A percentile compares a stretch with the other conserved stretches of the same genome.
These are phyloP conservation scores for Urocyon cinereoargenteus DNA, from an alignment of 2,797 vertebrate genomes.

Conservation along the genomic window DNA sequence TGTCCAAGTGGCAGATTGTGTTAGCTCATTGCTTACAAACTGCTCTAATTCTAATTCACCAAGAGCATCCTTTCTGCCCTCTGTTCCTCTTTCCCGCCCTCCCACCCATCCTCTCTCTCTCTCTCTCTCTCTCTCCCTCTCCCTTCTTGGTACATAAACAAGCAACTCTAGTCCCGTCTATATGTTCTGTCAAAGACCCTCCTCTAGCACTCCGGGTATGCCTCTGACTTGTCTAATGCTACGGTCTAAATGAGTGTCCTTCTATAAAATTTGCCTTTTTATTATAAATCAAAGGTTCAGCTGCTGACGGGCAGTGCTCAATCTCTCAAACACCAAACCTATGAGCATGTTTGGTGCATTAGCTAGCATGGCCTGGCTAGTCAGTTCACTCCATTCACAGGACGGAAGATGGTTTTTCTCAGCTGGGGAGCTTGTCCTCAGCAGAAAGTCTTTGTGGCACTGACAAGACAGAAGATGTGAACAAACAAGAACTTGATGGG, in stretches of 20 bases:
- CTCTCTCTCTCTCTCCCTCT: fast-evolving
- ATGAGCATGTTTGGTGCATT: background rate
- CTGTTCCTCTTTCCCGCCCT: background rate
- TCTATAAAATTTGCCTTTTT: background rate
- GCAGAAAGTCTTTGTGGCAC: background rate
- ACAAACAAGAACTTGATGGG: background rate
- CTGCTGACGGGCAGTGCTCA: background rate
- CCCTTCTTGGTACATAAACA: background rate
- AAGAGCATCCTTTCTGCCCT: too few relatives aligned
- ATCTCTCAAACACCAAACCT: background rate
- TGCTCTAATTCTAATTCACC: background rate
- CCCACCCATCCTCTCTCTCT: too few relatives aligned
- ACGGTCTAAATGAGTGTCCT: background rate
- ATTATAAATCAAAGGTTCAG: background rate
- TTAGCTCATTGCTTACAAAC: background rate
- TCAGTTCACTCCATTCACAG: background rate
- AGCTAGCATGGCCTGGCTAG: background rate
- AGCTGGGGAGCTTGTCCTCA: background rate
- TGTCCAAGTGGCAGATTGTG: background rate
- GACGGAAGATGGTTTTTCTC: background rate
- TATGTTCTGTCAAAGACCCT: background rate
- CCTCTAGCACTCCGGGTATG: too few relatives aligned
- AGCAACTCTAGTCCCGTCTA: background rate
- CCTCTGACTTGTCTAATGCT: background rate
- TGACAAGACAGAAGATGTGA: background rate